phyloP scores from a whole-genome alignment of 2,797 vertebrate genomes.

The Champsocephalus esox region DNA sequence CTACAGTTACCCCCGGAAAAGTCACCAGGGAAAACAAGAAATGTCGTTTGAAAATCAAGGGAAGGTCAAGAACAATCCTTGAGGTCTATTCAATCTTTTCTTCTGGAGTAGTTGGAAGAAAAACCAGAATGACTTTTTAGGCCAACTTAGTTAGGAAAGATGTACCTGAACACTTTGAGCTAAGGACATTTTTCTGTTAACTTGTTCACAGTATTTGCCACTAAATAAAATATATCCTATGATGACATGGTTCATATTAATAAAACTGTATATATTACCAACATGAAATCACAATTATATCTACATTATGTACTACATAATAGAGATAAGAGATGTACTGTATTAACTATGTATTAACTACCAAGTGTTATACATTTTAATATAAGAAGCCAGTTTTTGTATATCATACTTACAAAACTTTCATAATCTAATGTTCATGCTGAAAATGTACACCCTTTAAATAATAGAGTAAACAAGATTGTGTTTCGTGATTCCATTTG shows the following conservation, averaged over 20 bases:
- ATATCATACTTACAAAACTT: neutral
- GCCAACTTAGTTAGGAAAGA: conserved; percentile 20
- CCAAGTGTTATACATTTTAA: neutral
- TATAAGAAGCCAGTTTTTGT: neutral
- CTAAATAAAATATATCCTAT: neutral
- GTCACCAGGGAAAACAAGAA: conserved; percentile 74
- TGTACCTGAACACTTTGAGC: neutral
- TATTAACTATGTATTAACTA: neutral
- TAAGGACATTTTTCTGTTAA: neutral
- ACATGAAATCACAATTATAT: neutral
- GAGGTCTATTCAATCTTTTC: conserved; percentile 34
- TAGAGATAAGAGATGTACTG: too few species aligned
- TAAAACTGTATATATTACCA: neutral
- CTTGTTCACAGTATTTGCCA: neutral
- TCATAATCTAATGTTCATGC: too few species aligned
- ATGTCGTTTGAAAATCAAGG: conserved; percentile 73
- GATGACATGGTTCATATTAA: neutral
- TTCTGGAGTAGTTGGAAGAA: conserved; percentile 24
- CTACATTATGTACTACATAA: neutral
- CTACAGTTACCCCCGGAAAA: conserved; percentile 62
- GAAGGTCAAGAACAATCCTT: conserved; percentile 72
- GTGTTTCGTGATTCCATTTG: too few species aligned
- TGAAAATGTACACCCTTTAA: neutral
- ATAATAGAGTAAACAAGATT: neutral
- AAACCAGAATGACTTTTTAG: conserved; percentile 51